These are phyloP conservation scores for Lasiurus cinereus DNA, from an alignment of 2,113 vertebrate species.

Conservation along the genomic window DNA sequence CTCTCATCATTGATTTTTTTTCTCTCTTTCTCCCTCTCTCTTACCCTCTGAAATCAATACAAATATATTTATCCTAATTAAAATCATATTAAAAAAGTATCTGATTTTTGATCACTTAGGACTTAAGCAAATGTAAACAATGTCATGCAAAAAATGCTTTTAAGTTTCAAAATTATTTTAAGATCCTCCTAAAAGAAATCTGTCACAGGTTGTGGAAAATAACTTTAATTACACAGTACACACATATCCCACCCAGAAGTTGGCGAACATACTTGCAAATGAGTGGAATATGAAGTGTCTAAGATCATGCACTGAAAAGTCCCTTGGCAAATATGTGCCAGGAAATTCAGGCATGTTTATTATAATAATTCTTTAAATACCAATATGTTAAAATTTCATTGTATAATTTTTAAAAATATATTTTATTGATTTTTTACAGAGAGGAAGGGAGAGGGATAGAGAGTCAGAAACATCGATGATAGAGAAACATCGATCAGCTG, in stretches of 20 bases:
- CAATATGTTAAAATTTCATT: background rate
- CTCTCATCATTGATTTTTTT: no score
- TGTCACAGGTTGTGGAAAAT: background rate
- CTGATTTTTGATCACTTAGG: conserved; percentile 4
- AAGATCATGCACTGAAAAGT: conserved; percentile 38
- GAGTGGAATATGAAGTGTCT: background rate
- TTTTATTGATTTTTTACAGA: no score
- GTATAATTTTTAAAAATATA: background rate
- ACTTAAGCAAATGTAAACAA: conserved; percentile 24
- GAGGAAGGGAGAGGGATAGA: no score
- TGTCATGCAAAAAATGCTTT: conserved; percentile 3
- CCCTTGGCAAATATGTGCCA: background rate
- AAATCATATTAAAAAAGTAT: conserved; percentile 19
- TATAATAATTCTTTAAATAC: background rate
- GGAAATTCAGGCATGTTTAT: background rate
- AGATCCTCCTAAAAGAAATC: background rate
- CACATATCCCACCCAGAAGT: background rate
- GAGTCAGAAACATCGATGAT: no score
- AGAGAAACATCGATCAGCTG: no score
- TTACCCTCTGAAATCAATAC: no score
- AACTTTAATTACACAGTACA: background rate
- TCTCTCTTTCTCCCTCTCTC: no score
- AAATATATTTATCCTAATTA: background rate
- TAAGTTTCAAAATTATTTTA: conserved; percentile 54
- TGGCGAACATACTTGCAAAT: background rate